Conservation (phyloP, 2,797 vertebrate species). For the Champsocephalus gunnari region DNA sequence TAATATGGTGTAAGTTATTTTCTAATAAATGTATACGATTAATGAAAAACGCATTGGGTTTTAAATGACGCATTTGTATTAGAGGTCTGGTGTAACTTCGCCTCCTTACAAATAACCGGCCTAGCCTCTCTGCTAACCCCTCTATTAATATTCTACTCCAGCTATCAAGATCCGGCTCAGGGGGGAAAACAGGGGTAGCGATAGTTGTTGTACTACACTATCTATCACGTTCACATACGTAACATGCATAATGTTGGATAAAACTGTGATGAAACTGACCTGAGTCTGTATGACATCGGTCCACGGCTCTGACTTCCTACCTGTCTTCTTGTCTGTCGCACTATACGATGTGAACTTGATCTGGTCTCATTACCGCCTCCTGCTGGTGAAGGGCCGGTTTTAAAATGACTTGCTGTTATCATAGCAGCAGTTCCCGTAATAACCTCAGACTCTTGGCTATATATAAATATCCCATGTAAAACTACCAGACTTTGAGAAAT, state of each 20-base stretch:
- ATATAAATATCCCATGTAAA: neutral
- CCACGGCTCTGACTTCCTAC: conserved; percentile 5
- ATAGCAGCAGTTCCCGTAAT: neutral
- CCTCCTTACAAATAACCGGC: neutral
- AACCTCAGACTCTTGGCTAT: neutral
- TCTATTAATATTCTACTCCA: neutral
- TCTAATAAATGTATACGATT: fast-evolving
- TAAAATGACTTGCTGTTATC: neutral
- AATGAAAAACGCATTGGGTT: fast-evolving
- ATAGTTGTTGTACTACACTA: fast-evolving
- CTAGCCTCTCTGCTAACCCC: neutral
- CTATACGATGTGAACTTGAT: neutral
- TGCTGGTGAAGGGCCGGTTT: conserved; percentile 8
- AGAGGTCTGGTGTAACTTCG: neutral
- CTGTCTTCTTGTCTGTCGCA: conserved; percentile 11
- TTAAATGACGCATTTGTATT: neutral
- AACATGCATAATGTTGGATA: neutral
- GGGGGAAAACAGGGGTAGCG: fast-evolving
- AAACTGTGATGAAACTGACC: conserved; percentile 6
- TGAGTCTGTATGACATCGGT: neutral
- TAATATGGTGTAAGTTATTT: fast-evolving
- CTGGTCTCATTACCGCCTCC: conserved; percentile 35
- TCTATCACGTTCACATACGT: fast-evolving
- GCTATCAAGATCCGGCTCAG: neutral
- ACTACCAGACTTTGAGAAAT: too few species aligned